Percentiles rank a stretch among this genome's conserved stretches.
Evolutionary conservation across 1,140 invertebrate species (phyloP).

Genomic region (Xylocopa sonorina): DNA sequence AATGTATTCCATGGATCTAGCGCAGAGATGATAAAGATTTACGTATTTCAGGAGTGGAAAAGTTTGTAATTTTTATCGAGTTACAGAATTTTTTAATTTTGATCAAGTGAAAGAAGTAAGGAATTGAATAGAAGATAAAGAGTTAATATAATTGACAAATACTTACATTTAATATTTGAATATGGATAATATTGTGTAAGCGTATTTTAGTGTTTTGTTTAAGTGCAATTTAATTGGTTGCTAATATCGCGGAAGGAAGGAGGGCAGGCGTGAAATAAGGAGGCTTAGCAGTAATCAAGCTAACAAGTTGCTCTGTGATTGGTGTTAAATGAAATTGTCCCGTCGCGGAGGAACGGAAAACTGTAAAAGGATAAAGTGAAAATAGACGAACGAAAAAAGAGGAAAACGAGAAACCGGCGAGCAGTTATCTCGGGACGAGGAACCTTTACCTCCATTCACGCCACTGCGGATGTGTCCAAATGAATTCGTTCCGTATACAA

Average conservation of each 20-base stretch:
- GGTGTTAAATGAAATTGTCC: conserved; percentile 35
- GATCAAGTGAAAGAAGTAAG: too few species aligned
- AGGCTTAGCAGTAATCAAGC: neutral
- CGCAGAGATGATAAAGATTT: too few species aligned
- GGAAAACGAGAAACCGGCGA: conserved; percentile 14
- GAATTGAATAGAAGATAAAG: too few species aligned
- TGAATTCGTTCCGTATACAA: conserved; percentile 43
- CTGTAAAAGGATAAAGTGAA: conserved; percentile 32
- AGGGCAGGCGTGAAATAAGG: neutral
- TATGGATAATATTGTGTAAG: too few species aligned
- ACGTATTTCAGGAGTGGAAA: too few species aligned
- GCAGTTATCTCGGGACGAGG: conserved; percentile 41
- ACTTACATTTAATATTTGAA: too few species aligned
- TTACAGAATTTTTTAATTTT: too few species aligned
- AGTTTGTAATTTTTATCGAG: too few species aligned
- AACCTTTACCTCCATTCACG: conserved; percentile 34
- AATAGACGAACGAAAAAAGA: conserved; percentile 8
- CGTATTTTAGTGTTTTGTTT: neutral
- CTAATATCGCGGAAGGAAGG: neutral
- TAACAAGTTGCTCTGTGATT: conserved; percentile 22
- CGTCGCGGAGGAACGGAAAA: conserved; percentile 18
- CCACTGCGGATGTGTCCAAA: conserved; percentile 40
- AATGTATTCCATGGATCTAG: too few species aligned
- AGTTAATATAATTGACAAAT: too few species aligned
- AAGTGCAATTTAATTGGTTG: neutral